Conservation (phyloP, 1,140 invertebrate genomes). For the Ditylenchus dipsaci region DNA sequence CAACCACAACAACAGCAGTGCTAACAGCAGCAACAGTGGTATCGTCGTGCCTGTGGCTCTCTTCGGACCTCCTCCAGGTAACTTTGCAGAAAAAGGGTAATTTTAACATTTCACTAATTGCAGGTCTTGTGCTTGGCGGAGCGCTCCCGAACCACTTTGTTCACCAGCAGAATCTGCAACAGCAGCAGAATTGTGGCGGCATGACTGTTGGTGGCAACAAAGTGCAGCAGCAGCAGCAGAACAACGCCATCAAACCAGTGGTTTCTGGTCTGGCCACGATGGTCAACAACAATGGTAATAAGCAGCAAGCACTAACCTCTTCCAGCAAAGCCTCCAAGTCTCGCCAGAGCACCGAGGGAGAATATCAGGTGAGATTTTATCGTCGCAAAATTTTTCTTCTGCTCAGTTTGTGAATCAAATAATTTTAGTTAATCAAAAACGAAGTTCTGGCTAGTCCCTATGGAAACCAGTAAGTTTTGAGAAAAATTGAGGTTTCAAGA, state of each 20-base stretch:
- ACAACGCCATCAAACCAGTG: not conserved
- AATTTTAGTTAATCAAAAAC: constrained; percentile 57
- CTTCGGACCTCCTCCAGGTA: no score
- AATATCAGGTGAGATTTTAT: constrained; percentile 50
- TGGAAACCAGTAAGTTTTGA: constrained; percentile 63
- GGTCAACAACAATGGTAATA: not conserved
- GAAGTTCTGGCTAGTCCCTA: constrained; percentile 57
- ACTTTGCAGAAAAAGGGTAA: no score
- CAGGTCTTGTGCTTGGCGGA: not conserved
- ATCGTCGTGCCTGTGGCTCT: no score
- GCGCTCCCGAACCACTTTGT: not conserved
- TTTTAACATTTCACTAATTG: not conserved
- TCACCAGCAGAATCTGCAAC: not conserved
- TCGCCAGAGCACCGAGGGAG: constrained; percentile 48
- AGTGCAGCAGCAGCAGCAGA: not conserved
- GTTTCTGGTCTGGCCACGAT: not conserved
- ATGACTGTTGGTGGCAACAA: not conserved
- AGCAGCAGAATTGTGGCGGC: not conserved
- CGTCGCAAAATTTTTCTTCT: constrained; percentile 3
- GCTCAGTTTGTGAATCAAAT: constrained; percentile 3
- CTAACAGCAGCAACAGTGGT: no score
- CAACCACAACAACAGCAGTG: no score
- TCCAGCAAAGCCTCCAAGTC: constrained; percentile 28
- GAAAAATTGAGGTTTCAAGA: no score
- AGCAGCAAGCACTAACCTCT: not conserved